Conservation (phyloP, 2,888 invertebrate species). For the Cantharis rustica region DNA sequence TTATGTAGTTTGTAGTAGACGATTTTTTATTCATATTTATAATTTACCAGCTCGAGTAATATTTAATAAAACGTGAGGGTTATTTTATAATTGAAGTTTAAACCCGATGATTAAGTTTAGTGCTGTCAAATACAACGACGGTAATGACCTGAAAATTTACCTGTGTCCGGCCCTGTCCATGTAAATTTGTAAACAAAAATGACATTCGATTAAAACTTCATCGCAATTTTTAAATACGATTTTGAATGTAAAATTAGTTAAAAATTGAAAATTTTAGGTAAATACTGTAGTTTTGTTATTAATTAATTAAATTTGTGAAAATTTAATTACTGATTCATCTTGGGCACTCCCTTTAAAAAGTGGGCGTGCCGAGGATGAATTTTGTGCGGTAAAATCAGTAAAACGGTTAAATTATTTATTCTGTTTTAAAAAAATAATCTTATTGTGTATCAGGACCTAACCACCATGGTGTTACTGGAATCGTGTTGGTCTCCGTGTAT, state of each 20-base stretch:
- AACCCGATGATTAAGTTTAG: neutral
- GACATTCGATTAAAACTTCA: neutral
- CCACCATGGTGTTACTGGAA: slow-evolving; percentile 70
- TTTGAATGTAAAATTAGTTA: neutral
- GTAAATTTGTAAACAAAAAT: neutral
- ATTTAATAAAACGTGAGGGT: too few species aligned
- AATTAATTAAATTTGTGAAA: neutral
- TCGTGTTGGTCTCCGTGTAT: slow-evolving; percentile 90
- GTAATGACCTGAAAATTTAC: neutral
- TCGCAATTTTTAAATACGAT: neutral
- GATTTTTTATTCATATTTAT: too few species aligned
- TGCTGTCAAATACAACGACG: neutral
- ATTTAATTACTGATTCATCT: neutral
- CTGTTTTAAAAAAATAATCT: neutral
- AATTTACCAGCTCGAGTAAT: too few species aligned
- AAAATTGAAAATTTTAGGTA: neutral
- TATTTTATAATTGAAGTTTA: neutral
- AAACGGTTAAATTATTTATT: neutral
- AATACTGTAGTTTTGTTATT: neutral
- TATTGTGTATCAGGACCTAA: neutral
- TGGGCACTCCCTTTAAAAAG: neutral
- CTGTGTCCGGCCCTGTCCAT: neutral
- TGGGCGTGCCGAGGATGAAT: neutral
- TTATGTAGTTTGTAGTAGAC: too few species aligned
- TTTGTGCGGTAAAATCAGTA: neutral